Evolutionary conservation across 2,797 vertebrate genomes (phyloP), one percentile per base, ranked within the genome.

Genomic region (Tachyglossus aculeatus): DNA sequence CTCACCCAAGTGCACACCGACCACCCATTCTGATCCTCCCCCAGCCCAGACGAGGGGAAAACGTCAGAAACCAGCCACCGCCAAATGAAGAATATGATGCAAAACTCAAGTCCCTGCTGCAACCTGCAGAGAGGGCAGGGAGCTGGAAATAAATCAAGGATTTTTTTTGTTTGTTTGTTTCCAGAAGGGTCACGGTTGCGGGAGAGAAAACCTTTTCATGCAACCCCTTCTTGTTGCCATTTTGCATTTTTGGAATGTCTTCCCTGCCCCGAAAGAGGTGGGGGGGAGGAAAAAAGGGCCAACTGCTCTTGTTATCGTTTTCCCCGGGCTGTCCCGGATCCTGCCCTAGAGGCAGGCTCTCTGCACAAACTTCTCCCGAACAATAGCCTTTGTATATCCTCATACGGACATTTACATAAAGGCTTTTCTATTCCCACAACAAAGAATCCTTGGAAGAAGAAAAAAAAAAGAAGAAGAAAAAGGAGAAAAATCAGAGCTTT

Each of bases 391-490:
- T 29, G 55, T 53, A 43, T 36, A 18, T 34, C 22, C 31, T 14
- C 43, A 37, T 22, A 27, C 40, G 22, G 45, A 52, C 53, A 52
- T 72, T 56, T 70, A 34, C 60, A 64, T 38, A 71, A 50, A 64
- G 41, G 51, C 36, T 56, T 71, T 71, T 63, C 59, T 56, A 71
- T 45, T 27, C 36, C 44, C 9, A n/a, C 40, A 40, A 69, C 68
- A 54, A 59, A 69, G 41, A 58, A 22, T 45, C 65, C 39, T 18
- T 45, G 2, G 41, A 37, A 22, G 39, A 56, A 32, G 24, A 34
- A 6, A 37, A 43, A 18, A 38, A 14, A 32, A 24, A 34, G 6
- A 37, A 43, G 18, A 38, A 14, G 39, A 31, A 37, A 21, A 44
- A 14, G 6, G 6, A 41, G 37, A 15, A 4, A 8, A 21, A 12